Evolutionary conservation across 37 sponge, comb jelly and placozoan species (phyloP), one percentile per base, ranked within the genome.

Genomic region (Trichoplax adhaerens): DNA sequence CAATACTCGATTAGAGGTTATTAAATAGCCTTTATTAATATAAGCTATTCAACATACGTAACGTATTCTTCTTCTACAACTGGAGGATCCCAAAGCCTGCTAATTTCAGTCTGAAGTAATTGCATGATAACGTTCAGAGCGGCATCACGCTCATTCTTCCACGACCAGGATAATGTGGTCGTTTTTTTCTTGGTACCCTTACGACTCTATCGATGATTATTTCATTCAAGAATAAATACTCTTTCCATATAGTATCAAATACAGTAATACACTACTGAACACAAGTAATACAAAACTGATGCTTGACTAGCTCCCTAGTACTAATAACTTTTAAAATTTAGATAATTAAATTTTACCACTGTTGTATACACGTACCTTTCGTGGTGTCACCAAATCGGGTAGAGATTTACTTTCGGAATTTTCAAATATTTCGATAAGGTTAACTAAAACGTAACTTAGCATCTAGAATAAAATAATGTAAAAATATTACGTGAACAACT

Each of bases 51-150:
- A 12, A 69, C 75, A 65, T 74, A 66, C 50, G 64, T 66, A 12
- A 74, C 65, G 10, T 65, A 74, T 10, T 56, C 65, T 2, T 62
- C 65, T n/a, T 12, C 58, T 29, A 74, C 75, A 2, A 74, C 75
- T 6, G 87, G 85, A 4, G 87, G 92, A 62, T 86, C 85, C 79
- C 84, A 91, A 53, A 91, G 75, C 64, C 64, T 67, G 0, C 51
- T 50, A 12, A 91, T 66, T 65, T 83, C 78, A 48, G 75, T 62
- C 47, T 87, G 81, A 47, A 81, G 61, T 29, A 87, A 47, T 10
- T 77, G 70, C 56, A 65, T 5, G 55, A 74, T n/a, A 58, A 70
- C 55, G 10, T 77, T 53, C 58, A 81, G 10, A 6, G 50, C 62
- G 50, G 64, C 55, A 53, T 52, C 58, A n/a, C 29, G 55, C 61